Conservation (phyloP, 2,113 vertebrate genomes). For the Lethenteron reissneri region DNA sequence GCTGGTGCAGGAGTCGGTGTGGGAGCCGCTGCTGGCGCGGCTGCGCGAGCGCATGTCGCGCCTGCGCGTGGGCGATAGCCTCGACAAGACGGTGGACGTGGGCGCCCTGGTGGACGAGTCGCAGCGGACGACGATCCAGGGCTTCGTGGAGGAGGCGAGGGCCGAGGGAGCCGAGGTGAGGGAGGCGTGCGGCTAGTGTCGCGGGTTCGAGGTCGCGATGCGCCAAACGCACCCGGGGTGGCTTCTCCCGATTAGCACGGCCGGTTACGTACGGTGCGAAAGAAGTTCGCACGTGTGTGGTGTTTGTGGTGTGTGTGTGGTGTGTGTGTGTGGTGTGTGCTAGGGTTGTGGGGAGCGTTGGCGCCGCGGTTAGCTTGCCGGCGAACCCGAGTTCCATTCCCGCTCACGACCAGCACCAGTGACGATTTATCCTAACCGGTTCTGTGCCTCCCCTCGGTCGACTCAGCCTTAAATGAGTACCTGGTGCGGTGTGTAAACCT, state of each 20-base stretch:
- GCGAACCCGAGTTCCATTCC: too few relatives aligned
- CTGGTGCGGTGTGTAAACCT: too few relatives aligned
- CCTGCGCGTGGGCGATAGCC: slow-evolving; percentile 25
- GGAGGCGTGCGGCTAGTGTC: neutral
- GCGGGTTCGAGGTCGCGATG: too few relatives aligned
- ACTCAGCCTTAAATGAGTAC: too few relatives aligned
- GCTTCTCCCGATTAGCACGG: too few relatives aligned
- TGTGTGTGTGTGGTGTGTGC: neutral
- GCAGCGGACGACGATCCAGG: slow-evolving; percentile 18
- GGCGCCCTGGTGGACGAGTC: slow-evolving; percentile 19
- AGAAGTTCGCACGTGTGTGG: neutral
- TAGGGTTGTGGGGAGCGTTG: neutral
- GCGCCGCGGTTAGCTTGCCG: neutral
- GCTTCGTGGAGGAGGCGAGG: slow-evolving; percentile 29
- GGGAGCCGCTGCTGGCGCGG: slow-evolving; percentile 21
- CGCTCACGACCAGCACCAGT: too few relatives aligned
- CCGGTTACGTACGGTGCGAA: neutral
- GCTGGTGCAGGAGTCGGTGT: slow-evolving; percentile 43
- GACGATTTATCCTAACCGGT: too few relatives aligned
- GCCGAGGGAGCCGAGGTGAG: slow-evolving; percentile 46
- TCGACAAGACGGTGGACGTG: slow-evolving; percentile 22
- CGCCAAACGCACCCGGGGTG: too few relatives aligned
- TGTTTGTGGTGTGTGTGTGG: too few relatives aligned
- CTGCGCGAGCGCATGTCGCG: slow-evolving; percentile 28
- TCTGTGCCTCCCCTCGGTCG: too few relatives aligned